Evolutionary conservation across 2,888 invertebrate species (phyloP).

Genomic region (Chrysomela aeneicollis): DNA sequence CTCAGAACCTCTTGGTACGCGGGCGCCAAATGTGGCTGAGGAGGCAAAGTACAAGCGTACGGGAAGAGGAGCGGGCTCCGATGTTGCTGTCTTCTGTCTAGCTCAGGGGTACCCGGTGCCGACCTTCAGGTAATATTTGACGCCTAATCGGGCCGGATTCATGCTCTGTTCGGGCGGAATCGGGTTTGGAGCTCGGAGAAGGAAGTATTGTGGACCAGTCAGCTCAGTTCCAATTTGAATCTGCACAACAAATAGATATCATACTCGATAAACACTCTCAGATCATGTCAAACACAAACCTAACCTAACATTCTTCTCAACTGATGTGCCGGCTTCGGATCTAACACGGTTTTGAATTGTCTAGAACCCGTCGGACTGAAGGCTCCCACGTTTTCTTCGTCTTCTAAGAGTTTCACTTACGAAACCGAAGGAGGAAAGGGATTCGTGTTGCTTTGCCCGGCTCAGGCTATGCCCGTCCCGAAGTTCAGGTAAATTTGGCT

Average conservation of each 20-base stretch:
- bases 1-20: constrained; percentile 61
- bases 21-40: constrained; percentile 57
- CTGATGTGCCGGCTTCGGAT: background rate
- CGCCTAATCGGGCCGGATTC: constrained; percentile 1
- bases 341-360: constrained; percentile 44
- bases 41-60: constrained; percentile 36
- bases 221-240: too few relatives aligned
- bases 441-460: constrained; percentile 71
- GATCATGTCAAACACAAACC: too few relatives aligned
- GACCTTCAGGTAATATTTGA: constrained; percentile 60
- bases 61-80: constrained; percentile 24
- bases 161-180: too few relatives aligned
- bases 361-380: constrained; percentile 76
- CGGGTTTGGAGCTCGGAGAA: too few relatives aligned
- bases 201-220: too few relatives aligned
- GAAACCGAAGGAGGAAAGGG: constrained; percentile 64
- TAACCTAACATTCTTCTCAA: background rate
- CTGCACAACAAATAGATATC: too few relatives aligned
- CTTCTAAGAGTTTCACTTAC: constrained; percentile 59
- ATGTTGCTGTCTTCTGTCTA: constrained; percentile 60
- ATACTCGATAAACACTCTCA: too few relatives aligned
- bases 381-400: constrained; percentile 71
- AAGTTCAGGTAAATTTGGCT: constrained; percentile 16
- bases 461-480: constrained; percentile 72
- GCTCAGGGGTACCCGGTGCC: constrained; percentile 69